phyloP scores from a whole-genome alignment of 2,888 invertebrate species.

The Pachycephus smyrnensis region DNA sequence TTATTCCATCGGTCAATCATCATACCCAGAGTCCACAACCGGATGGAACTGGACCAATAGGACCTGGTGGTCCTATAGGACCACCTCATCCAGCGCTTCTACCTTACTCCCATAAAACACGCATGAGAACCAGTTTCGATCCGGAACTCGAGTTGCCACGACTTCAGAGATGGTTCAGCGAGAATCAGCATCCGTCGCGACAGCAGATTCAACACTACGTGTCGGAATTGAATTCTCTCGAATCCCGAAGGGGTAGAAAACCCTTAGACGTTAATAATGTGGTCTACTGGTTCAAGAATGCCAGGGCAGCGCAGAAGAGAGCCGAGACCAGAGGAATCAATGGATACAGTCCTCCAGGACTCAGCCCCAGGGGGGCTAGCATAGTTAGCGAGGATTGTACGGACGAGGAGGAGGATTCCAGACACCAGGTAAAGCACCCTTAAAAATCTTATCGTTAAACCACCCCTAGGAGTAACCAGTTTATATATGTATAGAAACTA shows the following conservation, averaged over 20 bases:
- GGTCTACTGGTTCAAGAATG: conserved; percentile 98
- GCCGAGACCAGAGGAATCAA: conserved; percentile 75
- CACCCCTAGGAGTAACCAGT: background rate
- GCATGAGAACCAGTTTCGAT: conserved; percentile 97
- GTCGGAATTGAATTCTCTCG: conserved; percentile 90
- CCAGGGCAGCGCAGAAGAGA: conserved; percentile 93
- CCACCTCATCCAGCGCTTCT: conserved; percentile 77
- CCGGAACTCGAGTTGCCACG: conserved; percentile 96
- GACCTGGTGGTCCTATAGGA: conserved; percentile 69
- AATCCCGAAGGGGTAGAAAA: conserved; percentile 92
- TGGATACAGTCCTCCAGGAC: conserved; percentile 64
- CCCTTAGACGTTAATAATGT: conserved; percentile 96
- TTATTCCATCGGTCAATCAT: conserved; percentile 56
- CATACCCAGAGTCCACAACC: conserved; percentile 58
- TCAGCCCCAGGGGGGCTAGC: conserved; percentile 65
- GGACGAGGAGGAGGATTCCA: conserved; percentile 70
- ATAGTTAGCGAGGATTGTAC: conserved; percentile 66
- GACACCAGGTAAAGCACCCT: conserved; percentile 59
- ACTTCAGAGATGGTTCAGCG: conserved; percentile 95
- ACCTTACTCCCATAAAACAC: conserved; percentile 79
- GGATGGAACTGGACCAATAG: conserved; percentile 69
- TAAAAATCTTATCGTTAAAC: background rate
- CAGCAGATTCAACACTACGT: conserved; percentile 98
- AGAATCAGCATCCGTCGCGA: conserved; percentile 96
- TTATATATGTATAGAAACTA: background rate